Conservation (phyloP, 2,797 vertebrate genomes). For the Enteromius argenteus region DNA sequence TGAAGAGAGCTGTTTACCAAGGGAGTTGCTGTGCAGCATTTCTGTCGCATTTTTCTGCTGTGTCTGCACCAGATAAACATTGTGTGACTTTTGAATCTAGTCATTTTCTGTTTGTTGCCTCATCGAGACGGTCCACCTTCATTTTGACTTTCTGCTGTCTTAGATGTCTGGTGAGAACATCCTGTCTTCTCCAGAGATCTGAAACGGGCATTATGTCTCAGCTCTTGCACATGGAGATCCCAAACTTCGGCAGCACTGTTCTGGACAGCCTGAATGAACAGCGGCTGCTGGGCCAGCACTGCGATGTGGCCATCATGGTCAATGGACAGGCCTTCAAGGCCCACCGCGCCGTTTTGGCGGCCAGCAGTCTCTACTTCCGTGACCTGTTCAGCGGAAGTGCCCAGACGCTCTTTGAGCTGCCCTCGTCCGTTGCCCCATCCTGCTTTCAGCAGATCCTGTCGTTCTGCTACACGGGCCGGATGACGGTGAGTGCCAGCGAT, state of each 20-base stretch:
- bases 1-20: slow-evolving; percentile 53
- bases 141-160: slow-evolving; percentile 51
- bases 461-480: slow-evolving; percentile 96
- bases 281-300: slow-evolving; percentile 93
- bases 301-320: slow-evolving; percentile 96
- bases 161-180: slow-evolving; percentile 60
- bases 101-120: slow-evolving; percentile 44
- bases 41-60: slow-evolving; percentile 57
- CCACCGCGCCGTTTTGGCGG: slow-evolving; percentile 92
- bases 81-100: slow-evolving; percentile 50
- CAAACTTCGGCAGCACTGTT: slow-evolving; percentile 95
- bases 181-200: slow-evolving; percentile 56
- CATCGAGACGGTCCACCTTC: slow-evolving; percentile 15
- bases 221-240: slow-evolving; percentile 94
- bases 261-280: slow-evolving; percentile 95
- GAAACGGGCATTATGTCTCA: slow-evolving; percentile 85
- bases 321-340: slow-evolving; percentile 97
- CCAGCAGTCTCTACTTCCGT: slow-evolving; percentile 95
- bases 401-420: slow-evolving; percentile 92
- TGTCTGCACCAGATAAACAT: slow-evolving; percentile 49
- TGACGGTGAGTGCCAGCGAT: slow-evolving; percentile 94
- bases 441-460: slow-evolving; percentile 97
- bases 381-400: slow-evolving; percentile 93
- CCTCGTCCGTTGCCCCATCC: slow-evolving; percentile 89
- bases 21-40: slow-evolving; percentile 64